A percentile compares a stretch with the other conserved stretches of the same genome.
These are phyloP conservation scores for Colletes latitarsis DNA, from an alignment of 1,140 invertebrate genomes.

Conservation along the genomic window DNA sequence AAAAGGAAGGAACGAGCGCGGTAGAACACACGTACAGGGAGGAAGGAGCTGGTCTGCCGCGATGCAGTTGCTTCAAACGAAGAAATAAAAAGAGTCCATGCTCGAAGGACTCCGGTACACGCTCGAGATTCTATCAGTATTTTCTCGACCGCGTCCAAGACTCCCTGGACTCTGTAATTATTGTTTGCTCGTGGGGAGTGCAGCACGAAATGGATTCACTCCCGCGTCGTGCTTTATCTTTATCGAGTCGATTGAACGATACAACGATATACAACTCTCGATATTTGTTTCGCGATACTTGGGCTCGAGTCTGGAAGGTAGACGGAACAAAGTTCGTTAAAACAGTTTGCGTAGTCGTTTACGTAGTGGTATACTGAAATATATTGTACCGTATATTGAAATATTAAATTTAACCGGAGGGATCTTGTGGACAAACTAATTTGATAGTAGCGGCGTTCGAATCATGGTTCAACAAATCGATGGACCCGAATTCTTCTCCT, in stretches of 20 bases:
- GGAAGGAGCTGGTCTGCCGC: slow-evolving; percentile 2
- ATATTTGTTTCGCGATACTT: too few species aligned
- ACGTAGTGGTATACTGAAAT: too few species aligned
- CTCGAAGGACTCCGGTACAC: neutral
- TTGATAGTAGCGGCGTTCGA: neutral
- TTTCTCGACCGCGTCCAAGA: slow-evolving; percentile 37
- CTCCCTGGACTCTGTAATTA: slow-evolving; percentile 45
- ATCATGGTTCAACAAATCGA: neutral
- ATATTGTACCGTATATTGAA: too few species aligned
- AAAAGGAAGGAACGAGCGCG: slow-evolving; percentile 42
- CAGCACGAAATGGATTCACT: slow-evolving; percentile 33
- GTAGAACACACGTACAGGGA: neutral
- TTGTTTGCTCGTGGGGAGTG: slow-evolving; percentile 44
- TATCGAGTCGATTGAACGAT: too few species aligned
- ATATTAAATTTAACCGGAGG: too few species aligned
- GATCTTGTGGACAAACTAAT: too few species aligned
- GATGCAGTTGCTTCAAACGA: slow-evolving; percentile 9
- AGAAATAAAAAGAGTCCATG: slow-evolving; percentile 55
- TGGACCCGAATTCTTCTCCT: neutral
- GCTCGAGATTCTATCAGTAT: slow-evolving; percentile 56
- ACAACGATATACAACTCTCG: too few species aligned
- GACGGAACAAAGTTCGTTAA: too few species aligned
- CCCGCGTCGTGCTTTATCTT: too few species aligned
- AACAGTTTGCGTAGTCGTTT: too few species aligned
- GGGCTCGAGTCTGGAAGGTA: too few species aligned